These are phyloP conservation scores for Carassius gibelio DNA, from an alignment of 2,113 vertebrate genomes.

Conservation along the genomic window DNA sequence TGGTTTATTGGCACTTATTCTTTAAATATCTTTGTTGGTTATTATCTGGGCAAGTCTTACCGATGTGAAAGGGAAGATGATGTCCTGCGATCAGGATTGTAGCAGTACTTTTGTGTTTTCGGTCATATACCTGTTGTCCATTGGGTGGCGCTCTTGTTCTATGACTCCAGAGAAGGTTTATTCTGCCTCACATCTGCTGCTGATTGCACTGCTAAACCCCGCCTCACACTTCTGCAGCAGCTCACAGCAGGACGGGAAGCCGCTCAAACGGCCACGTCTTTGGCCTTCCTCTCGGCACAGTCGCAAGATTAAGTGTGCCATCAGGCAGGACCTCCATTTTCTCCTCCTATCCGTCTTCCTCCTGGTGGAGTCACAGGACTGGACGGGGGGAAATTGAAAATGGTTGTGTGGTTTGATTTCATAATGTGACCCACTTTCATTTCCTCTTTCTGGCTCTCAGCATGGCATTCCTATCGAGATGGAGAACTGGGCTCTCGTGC, in stretches of 20 bases:
- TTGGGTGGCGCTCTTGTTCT: slow-evolving; percentile 43
- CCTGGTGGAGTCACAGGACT: slow-evolving; percentile 31
- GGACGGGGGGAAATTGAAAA: slow-evolving; percentile 36
- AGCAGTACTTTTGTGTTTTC: neutral
- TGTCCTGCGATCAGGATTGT: neutral
- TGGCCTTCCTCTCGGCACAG: slow-evolving; percentile 17
- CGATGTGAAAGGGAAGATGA: neutral
- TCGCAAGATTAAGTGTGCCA: slow-evolving; percentile 29
- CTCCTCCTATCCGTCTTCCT: slow-evolving; percentile 12
- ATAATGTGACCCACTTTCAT: slow-evolving; percentile 35
- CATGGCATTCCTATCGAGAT: neutral
- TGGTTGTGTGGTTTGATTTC: slow-evolving; percentile 35
- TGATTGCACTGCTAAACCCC: slow-evolving; percentile 29
- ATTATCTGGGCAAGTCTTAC: neutral
- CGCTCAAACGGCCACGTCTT: neutral
- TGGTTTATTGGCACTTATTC: neutral
- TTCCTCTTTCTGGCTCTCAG: slow-evolving; percentile 28
- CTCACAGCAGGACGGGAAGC: slow-evolving; percentile 18
- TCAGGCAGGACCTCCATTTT: slow-evolving; percentile 48
- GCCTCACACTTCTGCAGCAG: slow-evolving; percentile 35
- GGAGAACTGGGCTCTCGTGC: neutral
- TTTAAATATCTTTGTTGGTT: neutral
- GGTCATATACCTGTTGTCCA: neutral
- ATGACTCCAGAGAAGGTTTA: neutral
- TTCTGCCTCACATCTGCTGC: slow-evolving; percentile 38